Conservation (phyloP, 2,797 vertebrate genomes). For the Salarias fasciatus region DNA sequence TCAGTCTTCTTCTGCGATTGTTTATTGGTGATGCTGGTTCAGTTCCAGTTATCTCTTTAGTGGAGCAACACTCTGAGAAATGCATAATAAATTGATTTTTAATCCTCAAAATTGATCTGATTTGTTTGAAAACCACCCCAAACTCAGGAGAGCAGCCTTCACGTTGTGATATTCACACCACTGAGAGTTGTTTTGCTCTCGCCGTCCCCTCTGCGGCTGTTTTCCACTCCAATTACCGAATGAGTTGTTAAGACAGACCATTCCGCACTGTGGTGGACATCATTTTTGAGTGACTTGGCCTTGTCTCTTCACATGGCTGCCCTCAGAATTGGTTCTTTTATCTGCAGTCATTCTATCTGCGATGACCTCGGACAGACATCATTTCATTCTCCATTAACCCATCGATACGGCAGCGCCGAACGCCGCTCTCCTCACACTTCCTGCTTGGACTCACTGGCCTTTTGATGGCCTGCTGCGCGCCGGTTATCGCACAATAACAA, state of each 20-base stretch:
- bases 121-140: too few relatives aligned
- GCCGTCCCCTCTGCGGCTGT: neutral
- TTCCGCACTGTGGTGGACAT: conserved; percentile 20
- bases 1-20: too few relatives aligned
- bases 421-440: conserved; percentile 44
- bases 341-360: conserved; percentile 60
- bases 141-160: too few relatives aligned
- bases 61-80: too few relatives aligned
- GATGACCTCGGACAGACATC: conserved; percentile 72
- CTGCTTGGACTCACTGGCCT: conserved; percentile 33
- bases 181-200: neutral
- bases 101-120: too few relatives aligned
- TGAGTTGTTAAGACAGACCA: conserved; percentile 5
- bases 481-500: conserved; percentile 46
- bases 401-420: conserved; percentile 29
- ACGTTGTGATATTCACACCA: neutral
- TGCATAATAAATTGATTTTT: too few relatives aligned
- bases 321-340: conserved; percentile 65
- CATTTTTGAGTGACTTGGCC: conserved; percentile 27
- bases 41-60: too few relatives aligned
- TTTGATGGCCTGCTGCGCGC: conserved; percentile 18
- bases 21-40: too few relatives aligned
- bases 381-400: conserved; percentile 79
- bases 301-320: conserved; percentile 47
- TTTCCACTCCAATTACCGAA: conserved; percentile 6